Evolutionary conservation across 2,888 invertebrate genomes (phyloP).

Genomic region (Pachydiplax longipennis): DNA sequence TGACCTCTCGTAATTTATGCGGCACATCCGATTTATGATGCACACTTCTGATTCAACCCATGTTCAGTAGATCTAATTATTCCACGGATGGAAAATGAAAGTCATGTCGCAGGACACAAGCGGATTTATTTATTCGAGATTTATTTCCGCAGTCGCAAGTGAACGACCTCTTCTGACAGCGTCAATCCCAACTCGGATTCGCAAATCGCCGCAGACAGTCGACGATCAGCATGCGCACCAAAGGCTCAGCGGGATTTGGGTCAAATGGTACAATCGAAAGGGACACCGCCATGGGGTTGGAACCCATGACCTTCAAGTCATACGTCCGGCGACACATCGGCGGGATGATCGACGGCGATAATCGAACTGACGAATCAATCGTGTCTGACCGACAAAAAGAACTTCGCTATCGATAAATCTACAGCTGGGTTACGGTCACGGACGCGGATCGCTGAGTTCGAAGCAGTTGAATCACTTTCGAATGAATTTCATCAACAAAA

Average conservation of each 20-base stretch:
- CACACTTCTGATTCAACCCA: too few relatives aligned
- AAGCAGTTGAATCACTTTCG: too few relatives aligned
- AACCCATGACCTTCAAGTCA: neutral
- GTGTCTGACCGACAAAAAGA: neutral
- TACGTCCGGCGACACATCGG: neutral
- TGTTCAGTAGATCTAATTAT: too few relatives aligned
- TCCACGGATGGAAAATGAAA: too few relatives aligned
- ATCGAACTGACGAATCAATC: neutral
- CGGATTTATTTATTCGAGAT: neutral
- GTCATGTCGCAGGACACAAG: too few relatives aligned
- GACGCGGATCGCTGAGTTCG: too few relatives aligned
- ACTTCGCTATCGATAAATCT: neutral
- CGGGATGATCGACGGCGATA: neutral
- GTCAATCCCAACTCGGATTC: neutral
- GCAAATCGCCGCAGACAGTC: neutral
- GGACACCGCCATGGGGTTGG: neutral
- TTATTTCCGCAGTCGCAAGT: neutral
- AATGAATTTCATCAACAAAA: too few relatives aligned
- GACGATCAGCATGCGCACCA: neutral
- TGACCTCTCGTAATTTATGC: too few relatives aligned
- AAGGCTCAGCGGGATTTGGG: neutral
- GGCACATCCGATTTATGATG: too few relatives aligned
- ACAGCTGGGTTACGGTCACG: neutral
- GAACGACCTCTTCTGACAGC: neutral
- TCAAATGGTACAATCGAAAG: neutral